A percentile compares a stretch with the other conserved stretches of the same genome.
Evolutionary conservation across 64 coral and sea anemone species (phyloP).

Genomic region (Astreopora myriophthalma): DNA sequence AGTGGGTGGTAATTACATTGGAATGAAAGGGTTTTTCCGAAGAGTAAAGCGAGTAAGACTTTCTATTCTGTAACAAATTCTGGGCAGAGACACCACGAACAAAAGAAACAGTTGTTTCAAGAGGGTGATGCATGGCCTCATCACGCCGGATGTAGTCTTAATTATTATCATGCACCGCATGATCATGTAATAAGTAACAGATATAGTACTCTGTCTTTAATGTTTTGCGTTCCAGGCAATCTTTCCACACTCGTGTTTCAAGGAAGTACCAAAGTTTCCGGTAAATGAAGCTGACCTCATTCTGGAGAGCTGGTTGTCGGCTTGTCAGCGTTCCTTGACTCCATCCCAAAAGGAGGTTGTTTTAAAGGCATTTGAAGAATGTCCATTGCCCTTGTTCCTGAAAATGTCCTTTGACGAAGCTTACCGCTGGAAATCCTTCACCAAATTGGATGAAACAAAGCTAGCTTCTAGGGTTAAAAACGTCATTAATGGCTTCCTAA

Average conservation of each 20-base stretch:
- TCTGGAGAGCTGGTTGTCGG: conserved; percentile 53
- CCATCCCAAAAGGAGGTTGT: conserved; percentile 50
- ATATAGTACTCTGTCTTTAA: too few relatives aligned
- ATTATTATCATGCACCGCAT: too few relatives aligned
- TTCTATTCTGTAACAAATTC: too few relatives aligned
- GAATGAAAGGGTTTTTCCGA: too few relatives aligned
- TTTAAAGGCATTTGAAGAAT: conserved; percentile 56
- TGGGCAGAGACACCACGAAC: background rate
- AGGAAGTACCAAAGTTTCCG: conserved; percentile 55
- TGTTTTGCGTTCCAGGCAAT: background rate
- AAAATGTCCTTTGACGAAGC: conserved; percentile 79
- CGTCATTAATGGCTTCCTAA: conserved; percentile 60
- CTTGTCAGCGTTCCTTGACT: conserved; percentile 17
- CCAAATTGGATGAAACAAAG: conserved; percentile 5
- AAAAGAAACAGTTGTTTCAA: background rate
- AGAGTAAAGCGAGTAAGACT: too few relatives aligned
- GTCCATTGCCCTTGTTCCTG: conserved; percentile 65
- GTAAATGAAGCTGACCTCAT: conserved; percentile 61
- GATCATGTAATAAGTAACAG: too few relatives aligned
- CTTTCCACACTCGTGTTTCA: conserved; percentile 37
- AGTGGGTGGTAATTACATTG: too few relatives aligned
- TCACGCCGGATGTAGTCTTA: too few relatives aligned
- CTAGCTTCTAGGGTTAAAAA: conserved; percentile 26
- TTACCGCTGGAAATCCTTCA: conserved; percentile 82
- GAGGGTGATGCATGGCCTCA: background rate